These are phyloP conservation scores for Probosciger aterrimus DNA, from an alignment of 2,113 vertebrate species.

Conservation along the genomic window DNA sequence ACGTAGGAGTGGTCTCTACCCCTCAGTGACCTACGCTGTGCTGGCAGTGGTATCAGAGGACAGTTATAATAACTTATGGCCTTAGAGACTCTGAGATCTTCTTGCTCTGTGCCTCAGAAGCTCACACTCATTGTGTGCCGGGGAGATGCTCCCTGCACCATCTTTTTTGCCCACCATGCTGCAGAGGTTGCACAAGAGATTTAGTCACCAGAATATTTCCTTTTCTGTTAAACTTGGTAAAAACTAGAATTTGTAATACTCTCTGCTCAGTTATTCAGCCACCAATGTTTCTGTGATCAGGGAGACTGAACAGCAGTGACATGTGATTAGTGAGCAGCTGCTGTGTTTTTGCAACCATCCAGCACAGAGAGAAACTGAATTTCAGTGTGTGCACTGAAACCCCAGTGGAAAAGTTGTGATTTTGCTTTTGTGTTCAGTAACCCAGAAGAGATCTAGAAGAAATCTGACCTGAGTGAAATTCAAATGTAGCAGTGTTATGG, in stretches of 20 bases:
- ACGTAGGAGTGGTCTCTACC: not conserved
- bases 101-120: not conserved
- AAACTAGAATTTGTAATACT: not conserved
- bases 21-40: not conserved
- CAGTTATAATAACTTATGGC: not conserved
- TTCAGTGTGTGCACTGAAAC: not conserved
- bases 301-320: not conserved
- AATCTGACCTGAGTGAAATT: not conserved
- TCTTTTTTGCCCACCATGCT: not conserved
- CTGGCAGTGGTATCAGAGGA: not conserved
- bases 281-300: not conserved
- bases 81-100: not conserved
- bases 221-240: not conserved
- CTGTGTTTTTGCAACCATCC: not conserved
- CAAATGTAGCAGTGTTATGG: not conserved
- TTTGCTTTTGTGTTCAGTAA: not conserved
- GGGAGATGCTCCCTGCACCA: not conserved
- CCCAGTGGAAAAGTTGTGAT: not conserved
- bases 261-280: not conserved
- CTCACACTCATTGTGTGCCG: fast-evolving
- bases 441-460: not conserved
- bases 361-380: not conserved
- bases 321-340: not conserved
- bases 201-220: not conserved
- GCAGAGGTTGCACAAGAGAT: not conserved